Percentiles rank a stretch among this genome's conserved stretches.
phyloP scores from a whole-genome alignment of 2,797 vertebrate species.

The Myotis planiceps region DNA sequence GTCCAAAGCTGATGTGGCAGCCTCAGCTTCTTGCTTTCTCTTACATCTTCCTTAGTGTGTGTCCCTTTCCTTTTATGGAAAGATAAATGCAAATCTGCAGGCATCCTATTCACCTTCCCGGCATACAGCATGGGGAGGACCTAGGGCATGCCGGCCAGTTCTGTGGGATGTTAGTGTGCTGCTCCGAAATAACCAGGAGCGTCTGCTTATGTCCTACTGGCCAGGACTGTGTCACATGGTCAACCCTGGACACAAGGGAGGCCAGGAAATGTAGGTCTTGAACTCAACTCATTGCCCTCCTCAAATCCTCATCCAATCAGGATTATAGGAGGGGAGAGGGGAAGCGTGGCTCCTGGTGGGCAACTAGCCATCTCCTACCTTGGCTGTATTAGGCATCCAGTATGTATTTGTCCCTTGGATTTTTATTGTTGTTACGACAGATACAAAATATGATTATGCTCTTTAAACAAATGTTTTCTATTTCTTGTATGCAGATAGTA shows the following conservation, averaged over 20 bases:
- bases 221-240: not conserved
- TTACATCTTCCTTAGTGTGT: not conserved
- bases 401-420: not conserved
- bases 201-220: not conserved
- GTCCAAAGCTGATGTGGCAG: not conserved
- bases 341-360: not conserved
- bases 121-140: not conserved
- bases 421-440: not conserved
- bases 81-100: constrained; percentile 24
- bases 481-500: not conserved
- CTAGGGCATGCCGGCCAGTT: not conserved
- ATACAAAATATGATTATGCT: not conserved
- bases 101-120: not conserved
- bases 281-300: not conserved
- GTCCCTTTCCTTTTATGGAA: constrained; percentile 45
- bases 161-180: not conserved
- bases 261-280: not conserved
- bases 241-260: not conserved
- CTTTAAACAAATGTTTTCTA: not conserved
- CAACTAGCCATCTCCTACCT: not conserved
- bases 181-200: not conserved
- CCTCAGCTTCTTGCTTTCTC: not conserved
- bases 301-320: not conserved
- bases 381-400: not conserved
- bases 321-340: not conserved